Evolutionary conservation across 2,888 invertebrate genomes (phyloP), one percentile per base, ranked within the genome.

Genomic region (Saturnia pavonia): DNA sequence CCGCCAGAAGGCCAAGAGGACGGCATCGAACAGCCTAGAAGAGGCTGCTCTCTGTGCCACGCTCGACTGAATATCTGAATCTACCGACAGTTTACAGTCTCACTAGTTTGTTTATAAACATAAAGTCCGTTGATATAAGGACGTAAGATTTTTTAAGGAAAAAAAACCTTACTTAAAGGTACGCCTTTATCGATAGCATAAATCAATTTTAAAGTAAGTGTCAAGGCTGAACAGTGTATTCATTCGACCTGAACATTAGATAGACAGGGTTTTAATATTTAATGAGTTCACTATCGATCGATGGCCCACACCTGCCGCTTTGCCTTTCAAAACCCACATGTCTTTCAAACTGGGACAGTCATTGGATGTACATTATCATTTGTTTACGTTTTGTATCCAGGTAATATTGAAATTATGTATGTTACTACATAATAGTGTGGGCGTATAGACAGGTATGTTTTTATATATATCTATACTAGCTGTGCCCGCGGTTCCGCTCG

Each of bases 261-360:
- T 88, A 89, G 91, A 89, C 87, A 88, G 74, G 40, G 79, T 80
- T 83, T 91, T 85, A 91, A 91, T 91, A 81, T 90, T 90, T 91
- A 89, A 92, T 89, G 90, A 81, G 75, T 76, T 74, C 74, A 75
- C 74, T 78, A 79, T 82, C 87, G 91, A 91, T 91, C 90, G 89
- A 87, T 87, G 77, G 75, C 77, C 76, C 76, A 83, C 85, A 86
- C 84, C 82, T 83, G 84, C 74, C 74, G 73, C 70, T 71, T 68
- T 77, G 76, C 77, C 77, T 79, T 80, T 79, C 75, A 74, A 68
- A 76, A 72, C 74, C 75, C 71, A 74, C 75, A 71, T 77, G 77
- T 77, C 78, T 76, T 78, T 78, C 77, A 77, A 78, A 79, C 79
- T 81, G 74, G 79, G 79, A 75, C 80, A 76, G 77, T 83, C 81